These are phyloP conservation scores for Torymus tubicola DNA, from an alignment of 2,888 invertebrate species.

Conservation along the genomic window DNA sequence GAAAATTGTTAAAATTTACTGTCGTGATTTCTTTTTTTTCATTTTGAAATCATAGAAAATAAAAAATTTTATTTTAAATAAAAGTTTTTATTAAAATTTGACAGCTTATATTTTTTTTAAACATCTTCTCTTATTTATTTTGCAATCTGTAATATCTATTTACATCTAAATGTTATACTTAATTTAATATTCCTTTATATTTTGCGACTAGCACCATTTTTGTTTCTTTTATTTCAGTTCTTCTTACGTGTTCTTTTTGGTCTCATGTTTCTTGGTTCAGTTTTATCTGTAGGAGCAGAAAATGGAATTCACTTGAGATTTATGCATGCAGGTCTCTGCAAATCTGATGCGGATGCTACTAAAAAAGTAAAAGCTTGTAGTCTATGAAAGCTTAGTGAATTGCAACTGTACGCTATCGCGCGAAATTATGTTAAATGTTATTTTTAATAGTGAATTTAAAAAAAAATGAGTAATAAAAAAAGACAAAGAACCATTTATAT, in stretches of 20 bases:
- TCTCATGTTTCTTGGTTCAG: constrained; percentile 53
- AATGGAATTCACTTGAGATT: constrained; percentile 50
- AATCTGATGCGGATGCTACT: constrained; percentile 41
- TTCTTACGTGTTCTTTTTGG: constrained; percentile 29
- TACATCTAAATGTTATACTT: neutral
- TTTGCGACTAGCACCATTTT: constrained; percentile 17
- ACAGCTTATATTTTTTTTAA: no score
- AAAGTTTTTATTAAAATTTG: no score
- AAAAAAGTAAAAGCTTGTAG: constrained; percentile 27
- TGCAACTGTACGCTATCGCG: neutral
- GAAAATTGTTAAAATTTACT: no score
- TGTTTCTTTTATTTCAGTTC: constrained; percentile 22
- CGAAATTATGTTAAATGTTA: no score
- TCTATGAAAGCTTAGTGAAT: constrained; percentile 8
- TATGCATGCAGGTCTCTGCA: constrained; percentile 30
- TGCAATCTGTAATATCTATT: no score
- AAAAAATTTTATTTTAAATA: no score
- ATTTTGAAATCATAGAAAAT: no score
- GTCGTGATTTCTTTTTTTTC: no score
- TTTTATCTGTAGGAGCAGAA: constrained; percentile 35
- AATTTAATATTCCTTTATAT: neutral
- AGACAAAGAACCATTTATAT: no score
- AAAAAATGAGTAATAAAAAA: no score
- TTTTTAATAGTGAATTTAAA: no score
- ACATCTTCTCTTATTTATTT: no score